Percentiles rank a stretch among this genome's conserved stretches.
Conservation (phyloP, 2,888 invertebrate genomes). For the Tryphoninae sp. region DNA sequence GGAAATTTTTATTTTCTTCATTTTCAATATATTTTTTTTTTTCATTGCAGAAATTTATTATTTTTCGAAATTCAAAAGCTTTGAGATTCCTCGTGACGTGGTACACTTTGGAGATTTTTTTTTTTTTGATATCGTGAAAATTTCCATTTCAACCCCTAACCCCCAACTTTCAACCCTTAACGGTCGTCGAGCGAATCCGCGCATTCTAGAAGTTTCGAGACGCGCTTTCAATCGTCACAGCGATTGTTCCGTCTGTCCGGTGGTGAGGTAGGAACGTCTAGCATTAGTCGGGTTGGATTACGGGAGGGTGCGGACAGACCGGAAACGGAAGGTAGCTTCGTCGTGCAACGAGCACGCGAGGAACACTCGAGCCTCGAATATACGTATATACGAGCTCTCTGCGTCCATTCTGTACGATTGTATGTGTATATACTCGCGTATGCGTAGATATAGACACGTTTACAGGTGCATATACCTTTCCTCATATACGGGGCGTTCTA, state of each 20-base stretch:
- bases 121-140: too few species aligned
- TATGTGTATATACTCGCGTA: background rate
- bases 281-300: slow-evolving; percentile 45
- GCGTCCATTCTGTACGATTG: background rate
- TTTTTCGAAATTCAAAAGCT: too few species aligned
- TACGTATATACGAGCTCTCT: background rate
- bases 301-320: slow-evolving; percentile 35
- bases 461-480: background rate
- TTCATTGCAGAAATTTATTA: background rate
- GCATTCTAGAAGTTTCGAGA: background rate
- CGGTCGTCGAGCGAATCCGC: background rate
- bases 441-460: background rate
- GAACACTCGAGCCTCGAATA: background rate
- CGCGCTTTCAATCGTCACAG: slow-evolving; percentile 40
- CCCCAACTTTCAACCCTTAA: too few species aligned
- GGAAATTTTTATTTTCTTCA: too few species aligned
- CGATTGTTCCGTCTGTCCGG: slow-evolving; percentile 40
- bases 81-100: too few species aligned
- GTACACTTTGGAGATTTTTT: too few species aligned
- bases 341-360: slow-evolving; percentile 25
- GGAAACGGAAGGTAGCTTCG: slow-evolving; percentile 56
- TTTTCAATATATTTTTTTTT: background rate
- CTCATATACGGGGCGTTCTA: background rate
- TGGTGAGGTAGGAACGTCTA: background rate
- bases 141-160: too few species aligned